Evolutionary conservation across 35 echinoderm and acorn worm species (phyloP).

Genomic region (Nesometra sesokonis): DNA sequence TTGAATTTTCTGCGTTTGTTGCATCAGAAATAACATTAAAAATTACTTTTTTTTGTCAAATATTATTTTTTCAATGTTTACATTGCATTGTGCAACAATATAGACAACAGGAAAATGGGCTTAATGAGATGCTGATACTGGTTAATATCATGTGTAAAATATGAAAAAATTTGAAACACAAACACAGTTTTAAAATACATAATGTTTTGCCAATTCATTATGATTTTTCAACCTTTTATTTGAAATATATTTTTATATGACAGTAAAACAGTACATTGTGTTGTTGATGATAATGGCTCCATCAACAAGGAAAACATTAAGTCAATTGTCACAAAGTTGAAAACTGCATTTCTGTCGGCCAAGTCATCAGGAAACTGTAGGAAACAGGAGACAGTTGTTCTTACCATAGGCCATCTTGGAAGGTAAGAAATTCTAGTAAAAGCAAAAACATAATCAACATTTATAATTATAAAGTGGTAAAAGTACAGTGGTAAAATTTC

Average conservation of each 20-base stretch:
- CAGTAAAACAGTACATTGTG: slow-evolving; percentile 67
- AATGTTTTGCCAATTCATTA: background rate
- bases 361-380: slow-evolving; percentile 44
- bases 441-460: background rate
- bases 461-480: too few species aligned
- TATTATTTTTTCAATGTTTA: too few species aligned
- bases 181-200: background rate
- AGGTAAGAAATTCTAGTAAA: slow-evolving; percentile 49
- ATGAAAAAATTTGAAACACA: background rate
- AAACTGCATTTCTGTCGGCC: slow-evolving; percentile 48
- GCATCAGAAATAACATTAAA: too few species aligned
- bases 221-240: background rate
- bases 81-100: too few species aligned
- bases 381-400: slow-evolving; percentile 74
- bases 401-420: slow-evolving; percentile 72
- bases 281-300: slow-evolving; percentile 41
- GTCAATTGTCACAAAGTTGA: slow-evolving; percentile 64
- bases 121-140: too few species aligned
- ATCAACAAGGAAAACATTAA: slow-evolving; percentile 58
- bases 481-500: too few species aligned
- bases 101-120: too few species aligned
- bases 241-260: background rate
- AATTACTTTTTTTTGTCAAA: too few species aligned
- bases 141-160: too few species aligned
- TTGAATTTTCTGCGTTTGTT: too few species aligned